phyloP scores from a whole-genome alignment of 2,113 vertebrate genomes.

The Hepsetus odoe region DNA sequence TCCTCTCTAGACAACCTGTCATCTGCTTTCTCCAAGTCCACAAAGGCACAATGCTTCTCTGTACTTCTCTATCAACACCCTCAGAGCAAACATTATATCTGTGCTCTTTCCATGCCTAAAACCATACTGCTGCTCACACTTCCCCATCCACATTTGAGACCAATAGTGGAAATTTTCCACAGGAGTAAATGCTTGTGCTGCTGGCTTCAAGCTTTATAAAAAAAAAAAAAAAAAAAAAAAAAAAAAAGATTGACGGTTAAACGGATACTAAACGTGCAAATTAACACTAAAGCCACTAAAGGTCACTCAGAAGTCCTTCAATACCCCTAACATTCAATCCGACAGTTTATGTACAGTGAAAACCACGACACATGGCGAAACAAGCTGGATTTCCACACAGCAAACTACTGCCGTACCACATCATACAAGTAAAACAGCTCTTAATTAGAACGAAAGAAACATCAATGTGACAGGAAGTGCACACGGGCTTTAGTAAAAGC shows the following conservation, averaged over 20 bases:
- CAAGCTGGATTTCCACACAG: neutral
- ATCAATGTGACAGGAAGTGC: neutral
- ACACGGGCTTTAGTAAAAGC: neutral
- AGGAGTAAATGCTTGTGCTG: neutral
- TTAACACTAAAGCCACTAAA: constrained; percentile 53
- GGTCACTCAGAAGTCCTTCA: constrained; percentile 49
- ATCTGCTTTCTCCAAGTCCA: too few relatives aligned
- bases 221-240: too few relatives aligned
- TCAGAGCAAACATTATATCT: too few relatives aligned
- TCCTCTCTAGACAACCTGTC: too few relatives aligned
- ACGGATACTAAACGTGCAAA: constrained; percentile 62
- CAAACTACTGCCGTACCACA: constrained; percentile 19
- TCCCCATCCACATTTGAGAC: too few relatives aligned
- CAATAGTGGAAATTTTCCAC: too few relatives aligned
- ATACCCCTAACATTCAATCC: constrained; percentile 34
- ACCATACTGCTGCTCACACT: too few relatives aligned
- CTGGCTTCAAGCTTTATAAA: neutral
- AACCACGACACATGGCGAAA: constrained; percentile 56
- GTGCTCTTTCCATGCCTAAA: too few relatives aligned
- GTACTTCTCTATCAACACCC: too few relatives aligned
- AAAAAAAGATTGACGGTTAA: neutral
- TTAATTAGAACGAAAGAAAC: neutral
- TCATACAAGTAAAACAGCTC: neutral
- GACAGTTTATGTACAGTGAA: constrained; percentile 56
- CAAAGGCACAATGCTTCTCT: too few relatives aligned